Evolutionary conservation across 2,888 invertebrate genomes (phyloP).

Genomic region (Agrochola macilenta): DNA sequence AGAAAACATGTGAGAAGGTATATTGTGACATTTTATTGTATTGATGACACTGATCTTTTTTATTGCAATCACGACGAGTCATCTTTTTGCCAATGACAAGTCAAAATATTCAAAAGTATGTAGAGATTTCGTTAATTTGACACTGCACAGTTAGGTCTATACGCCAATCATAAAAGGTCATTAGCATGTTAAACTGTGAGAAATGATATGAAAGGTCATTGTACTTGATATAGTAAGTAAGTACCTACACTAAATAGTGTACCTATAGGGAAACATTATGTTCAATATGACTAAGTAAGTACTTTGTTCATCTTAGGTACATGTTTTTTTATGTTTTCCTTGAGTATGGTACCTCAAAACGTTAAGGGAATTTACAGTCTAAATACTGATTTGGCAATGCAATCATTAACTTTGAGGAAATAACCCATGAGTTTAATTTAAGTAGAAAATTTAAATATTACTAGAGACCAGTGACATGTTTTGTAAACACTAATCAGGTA

Average conservation of each 20-base stretch:
- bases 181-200: slow-evolving; percentile 24
- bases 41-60: neutral
- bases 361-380: too few species aligned
- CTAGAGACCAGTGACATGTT: neutral
- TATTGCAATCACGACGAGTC: neutral
- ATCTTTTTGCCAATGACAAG: neutral
- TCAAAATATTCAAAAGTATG: neutral
- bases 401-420: neutral
- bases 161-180: slow-evolving; percentile 29
- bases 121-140: neutral
- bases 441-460: neutral
- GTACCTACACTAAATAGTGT: neutral
- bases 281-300: neutral
- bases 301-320: neutral
- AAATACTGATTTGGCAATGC: neutral
- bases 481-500: slow-evolving; percentile 21
- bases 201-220: slow-evolving; percentile 36
- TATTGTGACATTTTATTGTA: neutral
- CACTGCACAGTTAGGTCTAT: neutral
- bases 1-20: neutral
- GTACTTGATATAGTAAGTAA: slow-evolving; percentile 27
- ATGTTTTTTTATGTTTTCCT: neutral
- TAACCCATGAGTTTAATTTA: neutral
- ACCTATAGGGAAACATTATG: neutral
- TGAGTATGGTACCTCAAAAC: neutral